phyloP scores from a whole-genome alignment of 2,888 invertebrate genomes.

The Himalopsyche tibetana region DNA sequence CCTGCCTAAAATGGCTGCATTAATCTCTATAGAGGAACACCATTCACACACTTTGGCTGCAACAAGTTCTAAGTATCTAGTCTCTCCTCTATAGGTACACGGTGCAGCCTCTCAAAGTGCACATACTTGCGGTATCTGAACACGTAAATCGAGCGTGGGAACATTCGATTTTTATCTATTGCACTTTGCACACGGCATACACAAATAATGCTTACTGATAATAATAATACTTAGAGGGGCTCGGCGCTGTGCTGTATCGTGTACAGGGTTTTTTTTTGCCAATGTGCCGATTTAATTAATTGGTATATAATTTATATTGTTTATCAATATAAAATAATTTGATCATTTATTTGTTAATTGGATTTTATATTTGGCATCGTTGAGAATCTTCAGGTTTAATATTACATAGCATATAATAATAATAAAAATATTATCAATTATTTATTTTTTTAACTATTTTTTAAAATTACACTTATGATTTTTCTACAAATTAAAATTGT shows the following conservation, averaged over 20 bases:
- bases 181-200: constrained; percentile 40
- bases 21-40: constrained; percentile 29
- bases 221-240: constrained; percentile 16
- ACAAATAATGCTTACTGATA: constrained; percentile 24
- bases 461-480: too few species aligned
- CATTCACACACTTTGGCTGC: constrained; percentile 37
- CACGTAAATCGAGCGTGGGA: constrained; percentile 65
- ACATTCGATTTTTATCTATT: constrained; percentile 60
- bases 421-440: too few species aligned
- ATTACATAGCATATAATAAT: too few species aligned
- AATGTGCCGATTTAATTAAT: not conserved
- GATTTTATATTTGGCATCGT: too few species aligned
- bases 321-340: too few species aligned
- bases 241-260: constrained; percentile 5
- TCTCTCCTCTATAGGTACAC: constrained; percentile 27
- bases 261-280: not conserved
- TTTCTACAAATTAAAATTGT: too few species aligned
- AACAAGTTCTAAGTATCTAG: constrained; percentile 28
- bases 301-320: too few species aligned
- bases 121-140: constrained; percentile 53
- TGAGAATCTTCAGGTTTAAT: too few species aligned
- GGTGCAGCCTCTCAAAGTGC: constrained; percentile 49
- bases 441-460: too few species aligned
- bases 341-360: too few species aligned
- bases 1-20: constrained; percentile 34